These are phyloP conservation scores for Atherix ibis DNA, from an alignment of 2,888 invertebrate genomes.

Conservation along the genomic window DNA sequence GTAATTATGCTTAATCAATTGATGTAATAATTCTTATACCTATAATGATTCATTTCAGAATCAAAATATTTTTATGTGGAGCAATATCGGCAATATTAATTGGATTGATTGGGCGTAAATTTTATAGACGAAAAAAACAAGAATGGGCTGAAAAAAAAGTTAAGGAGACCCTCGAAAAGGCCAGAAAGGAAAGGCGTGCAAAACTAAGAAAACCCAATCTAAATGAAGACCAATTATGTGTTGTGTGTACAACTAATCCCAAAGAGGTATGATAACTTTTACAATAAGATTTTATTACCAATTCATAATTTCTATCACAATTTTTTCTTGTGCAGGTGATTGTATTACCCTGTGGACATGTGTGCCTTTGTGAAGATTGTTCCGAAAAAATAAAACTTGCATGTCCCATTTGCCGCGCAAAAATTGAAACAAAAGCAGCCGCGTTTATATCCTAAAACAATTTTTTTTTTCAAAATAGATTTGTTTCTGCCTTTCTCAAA, in stretches of 20 bases:
- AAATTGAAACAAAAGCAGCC: conserved; percentile 51
- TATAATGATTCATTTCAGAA: conserved; percentile 24
- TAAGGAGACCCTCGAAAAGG: conserved; percentile 45
- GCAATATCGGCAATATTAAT: conserved; percentile 38
- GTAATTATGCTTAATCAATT: conserved; percentile 27
- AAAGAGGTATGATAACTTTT: conserved; percentile 55
- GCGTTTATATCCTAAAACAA: conserved; percentile 52
- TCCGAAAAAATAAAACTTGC: conserved; percentile 47
- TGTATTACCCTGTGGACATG: conserved; percentile 76
- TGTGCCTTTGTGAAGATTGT: conserved; percentile 80
- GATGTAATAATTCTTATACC: background rate
- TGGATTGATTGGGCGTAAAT: conserved; percentile 38
- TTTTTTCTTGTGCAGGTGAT: conserved; percentile 47
- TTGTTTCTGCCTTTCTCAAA: no score
- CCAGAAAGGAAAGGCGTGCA: conserved; percentile 48
- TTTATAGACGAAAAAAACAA: conserved; percentile 36
- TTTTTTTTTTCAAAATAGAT: no score
- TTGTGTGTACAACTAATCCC: conserved; percentile 72
- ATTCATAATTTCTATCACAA: background rate
- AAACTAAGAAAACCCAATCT: conserved; percentile 43
- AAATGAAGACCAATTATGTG: conserved; percentile 52
- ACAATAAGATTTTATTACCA: no score
- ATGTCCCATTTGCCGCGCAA: conserved; percentile 68
- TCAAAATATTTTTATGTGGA: conserved; percentile 39
- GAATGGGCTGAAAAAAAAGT: conserved; percentile 40